A percentile compares a stretch with the other conserved stretches of the same genome.
Conservation (phyloP, 2,888 invertebrate species). For the Micoletzkya japonica region DNA sequence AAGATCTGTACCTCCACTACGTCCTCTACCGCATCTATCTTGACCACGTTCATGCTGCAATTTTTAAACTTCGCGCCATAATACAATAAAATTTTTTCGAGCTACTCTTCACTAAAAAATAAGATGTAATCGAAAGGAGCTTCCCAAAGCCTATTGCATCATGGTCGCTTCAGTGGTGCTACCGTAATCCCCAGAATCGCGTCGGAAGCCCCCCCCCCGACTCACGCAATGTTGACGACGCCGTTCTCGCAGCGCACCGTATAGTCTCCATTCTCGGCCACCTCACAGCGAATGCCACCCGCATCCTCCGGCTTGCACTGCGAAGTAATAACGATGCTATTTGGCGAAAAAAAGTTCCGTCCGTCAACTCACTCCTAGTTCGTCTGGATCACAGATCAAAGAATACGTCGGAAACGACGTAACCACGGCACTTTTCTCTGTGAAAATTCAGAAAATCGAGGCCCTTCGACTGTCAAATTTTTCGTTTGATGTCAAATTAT, state of each 20-base stretch:
- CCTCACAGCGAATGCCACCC: slow-evolving; percentile 7
- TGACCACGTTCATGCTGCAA: slow-evolving; percentile 11
- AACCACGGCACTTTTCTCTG: no score
- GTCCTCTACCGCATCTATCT: neutral
- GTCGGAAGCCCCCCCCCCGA: neutral
- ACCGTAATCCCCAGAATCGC: neutral
- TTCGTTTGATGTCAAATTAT: neutral
- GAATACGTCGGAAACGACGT: no score
- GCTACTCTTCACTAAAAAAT: no score
- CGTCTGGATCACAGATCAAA: neutral
- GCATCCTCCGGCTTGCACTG: slow-evolving; percentile 1
- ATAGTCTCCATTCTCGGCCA: neutral
- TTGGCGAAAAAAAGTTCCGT: neutral
- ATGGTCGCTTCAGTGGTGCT: neutral
- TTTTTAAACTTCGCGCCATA: neutral
- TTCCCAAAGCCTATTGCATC: neutral
- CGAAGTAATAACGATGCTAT: neutral
- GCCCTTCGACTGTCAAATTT: neutral
- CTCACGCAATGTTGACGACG: slow-evolving; percentile 7
- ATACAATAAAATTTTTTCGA: no score
- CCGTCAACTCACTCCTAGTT: neutral
- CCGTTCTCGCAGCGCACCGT: slow-evolving; percentile 10
- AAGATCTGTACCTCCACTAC: neutral
- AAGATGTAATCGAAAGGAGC: no score
- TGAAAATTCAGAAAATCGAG: neutral